phyloP scores from a whole-genome alignment of 2,113 vertebrate species.

The Lathamus discolor region DNA sequence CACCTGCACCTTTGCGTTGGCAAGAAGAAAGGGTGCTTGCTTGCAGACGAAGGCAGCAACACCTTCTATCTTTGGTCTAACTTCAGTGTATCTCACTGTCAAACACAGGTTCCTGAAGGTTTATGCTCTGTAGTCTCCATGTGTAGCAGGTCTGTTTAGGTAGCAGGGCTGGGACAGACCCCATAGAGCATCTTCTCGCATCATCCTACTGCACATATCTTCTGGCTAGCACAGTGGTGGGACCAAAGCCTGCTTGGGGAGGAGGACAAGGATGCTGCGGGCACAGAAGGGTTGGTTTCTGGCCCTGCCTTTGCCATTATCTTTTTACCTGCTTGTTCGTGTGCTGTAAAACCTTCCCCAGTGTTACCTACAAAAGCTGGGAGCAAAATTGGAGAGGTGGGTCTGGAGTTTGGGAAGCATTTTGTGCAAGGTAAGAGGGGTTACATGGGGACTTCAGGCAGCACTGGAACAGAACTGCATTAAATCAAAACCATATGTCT shows the following conservation, averaged over 20 bases:
- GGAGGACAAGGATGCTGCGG: background rate
- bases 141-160: background rate
- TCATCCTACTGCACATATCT: rapidly evolving
- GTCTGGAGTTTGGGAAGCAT: background rate
- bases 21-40: background rate
- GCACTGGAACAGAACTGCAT: background rate
- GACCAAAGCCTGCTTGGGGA: rapidly evolving
- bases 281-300: background rate
- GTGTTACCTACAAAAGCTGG: background rate
- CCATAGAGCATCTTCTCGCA: background rate
- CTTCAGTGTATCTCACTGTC: rapidly evolving
- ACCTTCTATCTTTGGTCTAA: rapidly evolving
- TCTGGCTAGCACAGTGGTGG: background rate
- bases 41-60: constrained; percentile 48
- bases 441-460: background rate
- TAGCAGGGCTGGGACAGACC: rapidly evolving
- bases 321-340: background rate
- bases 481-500: background rate
- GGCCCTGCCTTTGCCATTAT: background rate
- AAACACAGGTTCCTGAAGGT: background rate
- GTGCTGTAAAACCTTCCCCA: background rate
- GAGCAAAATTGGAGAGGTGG: background rate
- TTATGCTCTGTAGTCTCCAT: background rate
- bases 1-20: background rate
- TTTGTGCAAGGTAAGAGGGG: background rate